Percentiles rank a stretch among this genome's conserved stretches.
phyloP scores from a whole-genome alignment of 1,140 invertebrate species.

The Musca domestica region DNA sequence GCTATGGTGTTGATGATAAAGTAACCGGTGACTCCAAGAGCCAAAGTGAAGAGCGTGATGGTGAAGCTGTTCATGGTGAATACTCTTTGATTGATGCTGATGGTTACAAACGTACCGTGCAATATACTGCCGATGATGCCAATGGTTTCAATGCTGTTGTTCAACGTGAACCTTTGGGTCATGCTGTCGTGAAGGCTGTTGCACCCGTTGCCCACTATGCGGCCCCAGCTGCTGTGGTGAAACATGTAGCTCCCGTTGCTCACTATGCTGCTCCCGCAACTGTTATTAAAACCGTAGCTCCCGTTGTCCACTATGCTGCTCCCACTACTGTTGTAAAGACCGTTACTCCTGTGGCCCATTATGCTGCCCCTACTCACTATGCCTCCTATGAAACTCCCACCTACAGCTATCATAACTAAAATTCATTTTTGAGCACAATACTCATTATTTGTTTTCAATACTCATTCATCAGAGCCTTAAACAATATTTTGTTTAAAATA shows the following conservation, averaged over 20 bases:
- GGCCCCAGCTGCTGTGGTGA: slow-evolving; percentile 32
- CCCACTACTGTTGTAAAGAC: slow-evolving; percentile 26
- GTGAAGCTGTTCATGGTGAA: slow-evolving; percentile 57
- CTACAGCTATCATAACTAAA: slow-evolving; percentile 14
- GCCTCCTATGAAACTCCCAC: slow-evolving; percentile 9
- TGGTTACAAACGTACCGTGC: slow-evolving; percentile 50
- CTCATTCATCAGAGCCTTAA: too few relatives aligned
- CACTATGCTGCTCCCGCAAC: slow-evolving; percentile 28
- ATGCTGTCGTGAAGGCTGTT: slow-evolving; percentile 24
- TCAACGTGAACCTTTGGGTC: slow-evolving; percentile 50
- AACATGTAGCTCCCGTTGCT: slow-evolving; percentile 23
- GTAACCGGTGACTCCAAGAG: slow-evolving; percentile 61
- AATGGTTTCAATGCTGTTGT: slow-evolving; percentile 55
- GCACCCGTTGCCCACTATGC: slow-evolving; percentile 31
- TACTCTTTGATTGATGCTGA: slow-evolving; percentile 50
- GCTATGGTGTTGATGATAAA: slow-evolving; percentile 57
- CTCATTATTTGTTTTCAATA: too few relatives aligned
- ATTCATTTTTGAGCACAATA: too few relatives aligned
- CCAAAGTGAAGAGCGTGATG: slow-evolving; percentile 60
- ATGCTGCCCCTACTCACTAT: background rate
- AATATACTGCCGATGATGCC: slow-evolving; percentile 51
- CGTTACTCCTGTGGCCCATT: slow-evolving; percentile 12
- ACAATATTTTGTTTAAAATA: too few relatives aligned
- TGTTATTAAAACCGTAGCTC: background rate
- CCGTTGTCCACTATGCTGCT: background rate